A percentile compares a stretch with the other conserved stretches of the same genome.
phyloP scores from a whole-genome alignment of 2,888 invertebrate genomes.

The Caenorhabditis sp. region DNA sequence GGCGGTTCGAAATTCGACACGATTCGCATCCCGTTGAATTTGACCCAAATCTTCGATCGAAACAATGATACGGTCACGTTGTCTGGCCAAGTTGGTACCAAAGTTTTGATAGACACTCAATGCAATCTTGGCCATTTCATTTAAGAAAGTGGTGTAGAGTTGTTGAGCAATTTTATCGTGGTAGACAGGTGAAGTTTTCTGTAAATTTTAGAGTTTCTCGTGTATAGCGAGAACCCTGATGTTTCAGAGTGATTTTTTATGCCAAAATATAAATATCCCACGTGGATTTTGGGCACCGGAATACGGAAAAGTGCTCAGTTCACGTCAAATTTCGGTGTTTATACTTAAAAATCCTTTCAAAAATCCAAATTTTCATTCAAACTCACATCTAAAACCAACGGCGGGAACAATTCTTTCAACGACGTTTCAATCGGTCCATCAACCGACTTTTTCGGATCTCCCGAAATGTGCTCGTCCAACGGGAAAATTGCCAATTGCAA shows the following conservation, averaged over 20 bases:
- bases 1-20: conserved; percentile 31
- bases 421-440: conserved; percentile 19
- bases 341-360: background rate
- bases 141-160: conserved; percentile 9
- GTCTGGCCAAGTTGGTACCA: conserved; percentile 87
- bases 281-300: background rate
- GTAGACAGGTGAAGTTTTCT: conserved; percentile 10
- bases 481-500: conserved; percentile 72
- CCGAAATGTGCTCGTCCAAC: conserved; percentile 40
- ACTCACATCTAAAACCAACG: conserved; percentile 17
- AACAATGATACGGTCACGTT: conserved; percentile 89
- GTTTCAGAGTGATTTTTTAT: no score
- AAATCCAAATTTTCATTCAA: background rate
- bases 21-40: conserved; percentile 84
- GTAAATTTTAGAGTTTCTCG: background rate
- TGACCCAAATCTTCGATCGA: conserved; percentile 88
- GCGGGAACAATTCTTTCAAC: conserved; percentile 17
- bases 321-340: background rate
- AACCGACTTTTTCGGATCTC: conserved; percentile 12
- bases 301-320: background rate
- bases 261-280: background rate
- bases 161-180: conserved; percentile 1
- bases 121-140: conserved; percentile 5
- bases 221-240: no score
- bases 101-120: conserved; percentile 23